Evolutionary conservation across 2,888 invertebrate species (phyloP).

Genomic region (Lymantria monacha): DNA sequence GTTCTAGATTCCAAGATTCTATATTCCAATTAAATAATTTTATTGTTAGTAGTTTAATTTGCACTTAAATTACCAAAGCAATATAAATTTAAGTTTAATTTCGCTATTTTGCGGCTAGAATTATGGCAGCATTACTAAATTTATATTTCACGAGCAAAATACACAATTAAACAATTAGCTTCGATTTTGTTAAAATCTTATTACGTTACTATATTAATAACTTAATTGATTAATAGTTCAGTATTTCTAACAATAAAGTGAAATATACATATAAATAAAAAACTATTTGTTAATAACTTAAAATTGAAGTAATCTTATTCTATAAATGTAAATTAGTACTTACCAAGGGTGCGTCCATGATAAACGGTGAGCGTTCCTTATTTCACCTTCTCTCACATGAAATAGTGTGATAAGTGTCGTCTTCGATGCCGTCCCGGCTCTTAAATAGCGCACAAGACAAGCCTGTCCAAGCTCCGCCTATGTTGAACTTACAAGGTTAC

Average conservation of each 20-base stretch:
- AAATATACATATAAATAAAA: too few relatives aligned
- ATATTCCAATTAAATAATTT: not conserved
- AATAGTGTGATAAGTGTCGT: slow-evolving; percentile 61
- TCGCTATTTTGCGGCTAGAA: not conserved
- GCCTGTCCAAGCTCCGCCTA: slow-evolving; percentile 31
- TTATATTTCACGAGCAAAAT: too few relatives aligned
- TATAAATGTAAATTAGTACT: slow-evolving; percentile 32
- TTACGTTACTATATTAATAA: too few relatives aligned
- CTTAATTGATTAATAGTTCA: too few relatives aligned
- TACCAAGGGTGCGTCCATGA: slow-evolving; percentile 64
- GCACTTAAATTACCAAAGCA: not conserved
- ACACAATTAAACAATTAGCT: not conserved
- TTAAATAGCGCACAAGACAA: slow-evolving; percentile 61
- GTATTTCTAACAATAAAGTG: too few relatives aligned
- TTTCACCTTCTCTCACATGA: slow-evolving; percentile 43
- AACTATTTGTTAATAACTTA: too few relatives aligned
- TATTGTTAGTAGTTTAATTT: not conserved
- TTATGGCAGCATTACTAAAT: not conserved
- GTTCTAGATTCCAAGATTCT: not conserved
- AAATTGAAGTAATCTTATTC: not conserved
- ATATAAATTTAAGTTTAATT: not conserved
- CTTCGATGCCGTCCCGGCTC: slow-evolving; percentile 39
- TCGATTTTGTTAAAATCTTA: not conserved
- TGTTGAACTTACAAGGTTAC: slow-evolving; percentile 56
- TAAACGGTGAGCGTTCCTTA: slow-evolving; percentile 30